Percentiles rank a stretch among this genome's conserved stretches.
These are phyloP conservation scores for Eciton burchellii DNA, from an alignment of 1,140 invertebrate genomes.

Conservation along the genomic window DNA sequence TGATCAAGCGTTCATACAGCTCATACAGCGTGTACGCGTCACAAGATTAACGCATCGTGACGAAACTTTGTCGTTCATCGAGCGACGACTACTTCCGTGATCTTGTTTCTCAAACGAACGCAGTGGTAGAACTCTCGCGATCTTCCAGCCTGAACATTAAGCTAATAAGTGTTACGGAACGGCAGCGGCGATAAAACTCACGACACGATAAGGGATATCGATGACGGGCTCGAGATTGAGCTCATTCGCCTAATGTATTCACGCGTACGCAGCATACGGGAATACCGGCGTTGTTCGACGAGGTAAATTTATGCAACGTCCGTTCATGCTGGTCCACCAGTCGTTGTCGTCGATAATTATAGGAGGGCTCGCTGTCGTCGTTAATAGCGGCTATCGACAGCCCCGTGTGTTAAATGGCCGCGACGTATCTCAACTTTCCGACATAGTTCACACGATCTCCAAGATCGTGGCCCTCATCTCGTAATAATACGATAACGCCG, in stretches of 20 bases:
- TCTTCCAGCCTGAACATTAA: conserved; percentile 15
- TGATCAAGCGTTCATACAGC: background rate
- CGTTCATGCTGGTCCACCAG: conserved; percentile 21
- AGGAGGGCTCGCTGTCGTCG: conserved; percentile 36
- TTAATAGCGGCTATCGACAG: conserved; percentile 58
- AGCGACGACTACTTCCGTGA: background rate
- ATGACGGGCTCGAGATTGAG: conserved; percentile 8
- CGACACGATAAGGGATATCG: conserved; percentile 51
- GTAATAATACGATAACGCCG: conserved; percentile 52
- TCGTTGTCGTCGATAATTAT: conserved; percentile 49
- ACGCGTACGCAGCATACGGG: conserved; percentile 8
- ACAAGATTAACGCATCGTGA: too few species aligned
- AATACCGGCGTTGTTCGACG: conserved; percentile 21
- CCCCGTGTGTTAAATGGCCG: conserved; percentile 45
- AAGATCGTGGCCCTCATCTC: conserved; percentile 53
- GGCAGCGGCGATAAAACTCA: conserved; percentile 22
- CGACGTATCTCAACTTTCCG: conserved; percentile 50
- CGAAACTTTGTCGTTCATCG: too few species aligned
- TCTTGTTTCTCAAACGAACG: background rate
- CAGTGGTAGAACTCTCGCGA: background rate
- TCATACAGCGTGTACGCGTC: background rate
- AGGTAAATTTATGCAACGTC: conserved; percentile 60
- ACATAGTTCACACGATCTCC: conserved; percentile 54
- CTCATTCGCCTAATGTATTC: conserved; percentile 56
- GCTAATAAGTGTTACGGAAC: conserved; percentile 4